Evolutionary conservation across 2,888 invertebrate genomes (phyloP), one percentile per base, ranked within the genome.

Genomic region (Ectemnius lituratus): DNA sequence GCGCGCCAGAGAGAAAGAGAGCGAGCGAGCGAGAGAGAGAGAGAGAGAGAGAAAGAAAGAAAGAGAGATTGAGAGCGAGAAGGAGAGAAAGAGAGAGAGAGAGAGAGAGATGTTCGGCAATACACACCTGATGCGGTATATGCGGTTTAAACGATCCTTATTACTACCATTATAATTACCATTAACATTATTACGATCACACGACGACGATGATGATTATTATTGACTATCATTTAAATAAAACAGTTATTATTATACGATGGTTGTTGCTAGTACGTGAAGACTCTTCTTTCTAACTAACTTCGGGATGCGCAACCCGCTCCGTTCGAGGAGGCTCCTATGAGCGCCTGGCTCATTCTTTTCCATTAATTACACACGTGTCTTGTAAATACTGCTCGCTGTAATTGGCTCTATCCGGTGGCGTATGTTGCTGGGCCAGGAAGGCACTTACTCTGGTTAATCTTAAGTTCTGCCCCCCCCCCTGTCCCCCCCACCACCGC

Each of bases 201-300:
- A 52, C 52, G 52, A 52, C 52, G 52, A 52, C 16, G 52, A 52
- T 52, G 52, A 52, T 52, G 52, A 52, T 78, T 70, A 80, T 78
- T 80, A 76, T 11, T 76, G 73, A 78, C 37, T 80, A 82, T 82
- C 74, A 83, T 83, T 83, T 84, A 79, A 81, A 84, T 84, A 84
- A 79, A 84, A 60, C 76, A 78, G 80, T 80, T 73, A 84, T 80
- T 79, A 83, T 79, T 82, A 79, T 78, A 83, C 64, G 75, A 80
- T 72, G 73, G 61, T 76, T 76, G 62, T 73, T 37, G 37, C 37
- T 11, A 37, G 37, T 37, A 4, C 37, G 37, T 37, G 37, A 37
- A 8, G 37, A 8, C 37, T 37, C 37, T 37, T 37, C 37, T 37
- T 37, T 37, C 37, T 37, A 8, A 37, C 37, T 37, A 37, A 37